These are phyloP conservation scores for Euplexia lucipara DNA, from an alignment of 2,888 invertebrate species.

Conservation along the genomic window DNA sequence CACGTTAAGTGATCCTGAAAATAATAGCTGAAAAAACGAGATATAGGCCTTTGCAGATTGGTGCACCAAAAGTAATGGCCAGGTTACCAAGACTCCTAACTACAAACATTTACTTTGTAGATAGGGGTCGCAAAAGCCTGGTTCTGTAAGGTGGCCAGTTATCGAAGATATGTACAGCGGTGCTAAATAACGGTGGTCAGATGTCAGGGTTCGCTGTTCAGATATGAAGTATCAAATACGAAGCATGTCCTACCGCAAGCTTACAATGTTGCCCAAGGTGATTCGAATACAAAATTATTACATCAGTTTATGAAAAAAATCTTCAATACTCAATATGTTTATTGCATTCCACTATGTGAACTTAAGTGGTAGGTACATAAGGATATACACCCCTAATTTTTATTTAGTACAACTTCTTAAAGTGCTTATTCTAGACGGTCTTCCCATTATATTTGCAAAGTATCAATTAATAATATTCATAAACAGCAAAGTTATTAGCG, in stretches of 20 bases:
- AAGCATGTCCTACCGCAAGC: slow-evolving; percentile 77
- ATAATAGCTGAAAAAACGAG: slow-evolving; percentile 1
- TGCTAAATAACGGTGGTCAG: slow-evolving; percentile 43
- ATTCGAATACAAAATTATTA: slow-evolving; percentile 51
- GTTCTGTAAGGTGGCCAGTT: slow-evolving; percentile 15
- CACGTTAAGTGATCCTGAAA: slow-evolving; percentile 27
- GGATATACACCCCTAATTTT: no score
- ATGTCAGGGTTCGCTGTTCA: slow-evolving; percentile 49
- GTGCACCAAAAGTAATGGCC: neutral
- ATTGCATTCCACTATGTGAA: no score
- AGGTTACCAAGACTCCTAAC: slow-evolving; percentile 1
- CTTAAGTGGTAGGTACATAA: no score
- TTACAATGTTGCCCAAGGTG: slow-evolving; percentile 58
- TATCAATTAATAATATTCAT: no score
- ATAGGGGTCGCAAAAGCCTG: slow-evolving; percentile 37
- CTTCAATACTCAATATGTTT: no score
- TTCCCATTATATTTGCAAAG: no score
- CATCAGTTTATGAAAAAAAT: slow-evolving; percentile 31
- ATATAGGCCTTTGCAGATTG: slow-evolving; percentile 33
- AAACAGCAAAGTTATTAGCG: no score
- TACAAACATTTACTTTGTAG: neutral
- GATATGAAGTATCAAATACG: slow-evolving; percentile 37
- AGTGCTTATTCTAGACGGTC: no score
- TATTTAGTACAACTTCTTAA: no score
- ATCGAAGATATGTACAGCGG: slow-evolving; percentile 38